phyloP scores from a whole-genome alignment of 2,797 vertebrate species.

The Sebastes nivosus region DNA sequence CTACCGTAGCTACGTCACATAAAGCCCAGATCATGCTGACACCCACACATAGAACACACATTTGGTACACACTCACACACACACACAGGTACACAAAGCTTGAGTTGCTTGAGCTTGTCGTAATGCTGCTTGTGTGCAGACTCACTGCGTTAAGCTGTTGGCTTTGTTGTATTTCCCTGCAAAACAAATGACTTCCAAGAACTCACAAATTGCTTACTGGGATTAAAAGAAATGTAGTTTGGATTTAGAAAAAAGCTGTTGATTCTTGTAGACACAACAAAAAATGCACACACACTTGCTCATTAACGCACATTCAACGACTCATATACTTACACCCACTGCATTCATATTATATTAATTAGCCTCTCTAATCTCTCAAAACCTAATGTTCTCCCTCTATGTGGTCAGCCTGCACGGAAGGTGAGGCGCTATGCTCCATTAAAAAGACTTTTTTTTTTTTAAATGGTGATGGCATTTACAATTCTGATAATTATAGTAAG shows the following conservation, averaged over 20 bases:
- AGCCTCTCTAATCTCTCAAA: neutral
- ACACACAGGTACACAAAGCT: neutral
- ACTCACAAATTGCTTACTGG: slow-evolving; percentile 55
- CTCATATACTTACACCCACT: neutral
- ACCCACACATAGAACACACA: neutral
- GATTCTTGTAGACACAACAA: slow-evolving; percentile 12
- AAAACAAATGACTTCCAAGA: slow-evolving; percentile 66
- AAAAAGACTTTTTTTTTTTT: neutral
- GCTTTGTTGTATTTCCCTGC: slow-evolving; percentile 62
- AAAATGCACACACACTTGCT: slow-evolving; percentile 19
- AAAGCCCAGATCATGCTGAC: neutral
- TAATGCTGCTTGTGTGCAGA: slow-evolving; percentile 30
- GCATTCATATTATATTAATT: neutral
- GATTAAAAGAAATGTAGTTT: slow-evolving; percentile 71
- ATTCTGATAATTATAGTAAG: neutral
- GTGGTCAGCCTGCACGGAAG: neutral
- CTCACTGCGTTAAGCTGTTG: slow-evolving; percentile 48
- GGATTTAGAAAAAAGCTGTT: slow-evolving; percentile 50
- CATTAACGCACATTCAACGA: neutral
- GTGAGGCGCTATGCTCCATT: neutral
- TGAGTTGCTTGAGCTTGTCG: neutral
- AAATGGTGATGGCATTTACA: neutral
- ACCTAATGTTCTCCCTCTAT: neutral
- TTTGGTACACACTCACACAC: neutral
- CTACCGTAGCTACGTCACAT: neutral